Evolutionary conservation across 2,888 invertebrate genomes (phyloP), one percentile per base, ranked within the genome.

Genomic region (Opisthograptis luteolata): DNA sequence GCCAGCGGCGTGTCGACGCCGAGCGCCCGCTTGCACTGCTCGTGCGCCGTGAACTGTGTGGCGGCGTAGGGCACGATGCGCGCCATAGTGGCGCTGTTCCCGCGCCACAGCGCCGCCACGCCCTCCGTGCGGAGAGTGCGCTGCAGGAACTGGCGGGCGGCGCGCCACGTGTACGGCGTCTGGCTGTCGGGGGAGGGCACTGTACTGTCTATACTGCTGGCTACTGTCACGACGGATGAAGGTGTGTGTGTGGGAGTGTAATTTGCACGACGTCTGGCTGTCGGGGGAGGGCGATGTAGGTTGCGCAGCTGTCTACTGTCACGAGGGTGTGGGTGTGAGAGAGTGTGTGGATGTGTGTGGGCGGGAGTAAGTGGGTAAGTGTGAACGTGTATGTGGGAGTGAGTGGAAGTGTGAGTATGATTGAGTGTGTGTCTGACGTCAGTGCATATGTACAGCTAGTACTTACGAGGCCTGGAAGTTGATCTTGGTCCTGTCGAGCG

Each of bases 1-100:
- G 57, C 49, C 1, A 57, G 60, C 2, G 84, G 81, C 64, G 93
- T 86, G 87, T 96, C 95, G n/a, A 96, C 94, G 6, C 91, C 85
- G 0, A 99, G 88, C 34, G 96, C 79, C 60, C 93, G 92, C 79
- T 98, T 98, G 96, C 97, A 99, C 82, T 99, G 99, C 87, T 99
- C 99, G 86, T 99, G 98, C 25, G 99, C 95, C 0, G 98, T 96
- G 85, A 99, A 99, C 90, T 99, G 99, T 63, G 99, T 96, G 30
- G 99, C 97, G 13, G 99, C 98, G 85, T 99, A 99, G 0, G 99
- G 99, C 40, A 99, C 92, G 55, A 99, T 98, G 47, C 99, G 92
- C 9, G 97, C 98, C 97, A 99, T 97, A 0, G 99, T 99, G 2
- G 99, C 99, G 60, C 98, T 97, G 92, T 99, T 99, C 2, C 99